Conservation (phyloP, 1,140 invertebrate genomes). For the Colletes latitarsis region DNA sequence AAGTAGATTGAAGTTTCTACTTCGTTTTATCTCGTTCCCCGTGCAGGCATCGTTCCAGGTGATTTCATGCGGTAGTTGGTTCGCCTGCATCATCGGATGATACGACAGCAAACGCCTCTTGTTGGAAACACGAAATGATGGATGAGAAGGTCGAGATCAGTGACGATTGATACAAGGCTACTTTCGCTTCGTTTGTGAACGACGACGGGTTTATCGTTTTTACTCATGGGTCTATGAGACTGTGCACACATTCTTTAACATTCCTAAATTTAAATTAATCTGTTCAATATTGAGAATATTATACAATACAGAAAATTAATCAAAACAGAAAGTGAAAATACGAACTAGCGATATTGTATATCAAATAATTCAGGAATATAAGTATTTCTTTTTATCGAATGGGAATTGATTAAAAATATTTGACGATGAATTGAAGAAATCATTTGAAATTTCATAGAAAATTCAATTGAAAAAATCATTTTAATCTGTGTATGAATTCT, state of each 20-base stretch:
- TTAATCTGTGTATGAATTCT: no score
- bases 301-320: no score
- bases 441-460: no score
- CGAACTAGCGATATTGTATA: no score
- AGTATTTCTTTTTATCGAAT: no score
- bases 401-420: no score
- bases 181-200: background rate
- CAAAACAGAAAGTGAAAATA: no score
- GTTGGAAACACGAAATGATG: conserved; percentile 18
- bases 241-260: background rate
- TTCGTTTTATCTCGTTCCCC: conserved; percentile 18
- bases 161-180: conserved; percentile 31
- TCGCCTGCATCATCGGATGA: background rate
- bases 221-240: background rate
- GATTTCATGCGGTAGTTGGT: conserved; percentile 9
- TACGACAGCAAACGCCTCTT: conserved; percentile 5
- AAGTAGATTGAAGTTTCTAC: conserved; percentile 23
- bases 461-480: no score
- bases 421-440: no score
- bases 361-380: no score
- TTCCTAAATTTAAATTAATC: background rate
- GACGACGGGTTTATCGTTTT: background rate
- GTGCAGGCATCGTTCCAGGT: conserved; percentile 7
- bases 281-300: no score
- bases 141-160: conserved; percentile 8